A percentile compares a stretch with the other conserved stretches of the same genome.
Evolutionary conservation across 2,888 invertebrate genomes (phyloP).

Genomic region (Isoperla grammatica): DNA sequence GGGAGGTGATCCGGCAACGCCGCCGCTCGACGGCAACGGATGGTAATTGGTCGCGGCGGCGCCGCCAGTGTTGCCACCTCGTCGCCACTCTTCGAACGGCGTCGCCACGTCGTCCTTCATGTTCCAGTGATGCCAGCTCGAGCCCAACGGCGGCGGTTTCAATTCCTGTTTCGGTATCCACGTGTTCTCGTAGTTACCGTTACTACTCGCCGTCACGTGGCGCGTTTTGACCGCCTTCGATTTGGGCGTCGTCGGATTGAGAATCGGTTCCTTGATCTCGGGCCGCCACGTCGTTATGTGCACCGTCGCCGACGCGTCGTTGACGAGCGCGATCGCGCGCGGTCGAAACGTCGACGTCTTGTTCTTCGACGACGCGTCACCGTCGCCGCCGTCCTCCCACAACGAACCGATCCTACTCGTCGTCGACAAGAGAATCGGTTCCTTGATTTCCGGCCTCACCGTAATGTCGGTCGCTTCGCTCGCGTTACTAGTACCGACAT

Average conservation of each 20-base stretch:
- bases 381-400: conserved; percentile 1
- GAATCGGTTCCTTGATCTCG: conserved; percentile 71
- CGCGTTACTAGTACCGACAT: background rate
- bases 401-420: background rate
- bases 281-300: conserved; percentile 32
- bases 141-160: conserved; percentile 36
- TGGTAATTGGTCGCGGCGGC: background rate
- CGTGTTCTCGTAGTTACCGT: conserved; percentile 29
- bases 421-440: conserved; percentile 15
- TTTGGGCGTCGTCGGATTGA: conserved; percentile 47
- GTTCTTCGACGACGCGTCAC: background rate
- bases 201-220: conserved; percentile 1
- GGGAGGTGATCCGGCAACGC: background rate
- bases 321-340: background rate
- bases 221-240: conserved; percentile 18
- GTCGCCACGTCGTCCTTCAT: conserved; percentile 15
- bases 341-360: conserved; percentile 6
- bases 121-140: conserved; percentile 35
- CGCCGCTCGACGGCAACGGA: background rate
- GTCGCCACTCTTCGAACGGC: background rate
- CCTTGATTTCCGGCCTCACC: conserved; percentile 25
- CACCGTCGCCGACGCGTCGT: conserved; percentile 24
- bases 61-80: background rate
- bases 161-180: conserved; percentile 40
- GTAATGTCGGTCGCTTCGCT: background rate